phyloP scores from a whole-genome alignment of 2,797 vertebrate genomes.

The Xerus rutilus region DNA sequence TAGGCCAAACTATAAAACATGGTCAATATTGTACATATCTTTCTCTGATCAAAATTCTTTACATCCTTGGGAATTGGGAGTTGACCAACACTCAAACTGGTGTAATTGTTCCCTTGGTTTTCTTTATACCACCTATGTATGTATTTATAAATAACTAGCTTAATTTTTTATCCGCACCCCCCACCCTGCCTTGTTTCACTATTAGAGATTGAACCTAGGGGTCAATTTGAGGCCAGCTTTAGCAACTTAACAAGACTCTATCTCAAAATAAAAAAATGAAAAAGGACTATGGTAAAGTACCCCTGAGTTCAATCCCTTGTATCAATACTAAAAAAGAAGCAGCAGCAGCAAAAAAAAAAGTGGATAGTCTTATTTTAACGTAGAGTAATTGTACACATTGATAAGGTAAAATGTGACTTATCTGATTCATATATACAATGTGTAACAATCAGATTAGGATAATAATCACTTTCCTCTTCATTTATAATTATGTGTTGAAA shows the following conservation, averaged over 20 bases:
- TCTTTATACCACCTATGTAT: not conserved
- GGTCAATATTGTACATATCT: not conserved
- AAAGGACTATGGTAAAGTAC: no score
- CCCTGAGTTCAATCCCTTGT: no score
- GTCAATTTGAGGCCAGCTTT: no score
- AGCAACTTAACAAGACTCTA: no score
- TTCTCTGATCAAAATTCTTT: not conserved
- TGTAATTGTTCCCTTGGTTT: not conserved
- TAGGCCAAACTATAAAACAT: not conserved
- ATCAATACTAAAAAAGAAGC: no score
- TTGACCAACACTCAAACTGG: not conserved
- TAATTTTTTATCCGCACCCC: not conserved
- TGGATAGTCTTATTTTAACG: not conserved
- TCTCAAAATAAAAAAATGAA: no score
- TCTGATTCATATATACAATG: rapidly evolving
- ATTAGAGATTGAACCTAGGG: not conserved
- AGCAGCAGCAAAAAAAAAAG: not conserved
- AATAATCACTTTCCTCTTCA: no score
- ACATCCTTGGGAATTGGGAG: not conserved
- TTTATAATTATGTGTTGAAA: not conserved
- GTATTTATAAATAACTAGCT: not conserved
- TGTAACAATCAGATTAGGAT: rapidly evolving
- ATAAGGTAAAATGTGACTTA: not conserved
- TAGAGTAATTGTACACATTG: no score
- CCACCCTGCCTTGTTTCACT: not conserved